phyloP scores from a whole-genome alignment of 2,113 vertebrate species.

The Zeus faber region DNA sequence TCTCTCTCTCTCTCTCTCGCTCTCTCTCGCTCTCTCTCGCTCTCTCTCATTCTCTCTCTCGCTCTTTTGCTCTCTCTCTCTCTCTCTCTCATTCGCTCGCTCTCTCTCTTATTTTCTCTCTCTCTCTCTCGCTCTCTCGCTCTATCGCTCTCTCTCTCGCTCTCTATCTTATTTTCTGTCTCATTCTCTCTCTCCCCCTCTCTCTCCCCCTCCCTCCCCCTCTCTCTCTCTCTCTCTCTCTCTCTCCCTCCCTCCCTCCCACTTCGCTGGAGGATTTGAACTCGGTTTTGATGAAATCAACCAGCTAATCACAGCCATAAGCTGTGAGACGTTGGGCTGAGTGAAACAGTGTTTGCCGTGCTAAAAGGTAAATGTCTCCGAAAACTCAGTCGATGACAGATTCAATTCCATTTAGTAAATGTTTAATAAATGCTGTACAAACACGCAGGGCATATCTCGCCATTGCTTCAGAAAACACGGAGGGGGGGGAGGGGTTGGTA shows the following conservation, averaged over 20 bases:
- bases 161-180: too few relatives aligned
- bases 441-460: constrained; percentile 81
- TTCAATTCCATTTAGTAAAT: constrained; percentile 93
- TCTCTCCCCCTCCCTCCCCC: constrained; percentile 20
- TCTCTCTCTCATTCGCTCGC: background rate
- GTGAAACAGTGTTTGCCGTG: constrained; percentile 80
- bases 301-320: constrained; percentile 70
- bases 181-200: constrained; percentile 13
- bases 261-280: constrained; percentile 52
- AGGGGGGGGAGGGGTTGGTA: too few relatives aligned
- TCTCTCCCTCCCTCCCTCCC: too few relatives aligned
- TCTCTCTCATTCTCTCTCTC: constrained; percentile 13
- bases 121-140: constrained; percentile 11
- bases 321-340: constrained; percentile 65
- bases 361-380: constrained; percentile 89
- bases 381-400: constrained; percentile 92
- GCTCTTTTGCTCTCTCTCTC: constrained; percentile 17
- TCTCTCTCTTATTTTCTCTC: background rate
- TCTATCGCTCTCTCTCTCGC: background rate
- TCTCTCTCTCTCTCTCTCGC: constrained; percentile 1
- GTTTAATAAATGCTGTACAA: constrained; percentile 95
- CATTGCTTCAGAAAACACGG: constrained; percentile 88
- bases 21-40: background rate
- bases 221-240: constrained; percentile 1
- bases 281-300: constrained; percentile 72